phyloP scores from a whole-genome alignment of 1,140 invertebrate genomes.

The Danaus plexippus region DNA sequence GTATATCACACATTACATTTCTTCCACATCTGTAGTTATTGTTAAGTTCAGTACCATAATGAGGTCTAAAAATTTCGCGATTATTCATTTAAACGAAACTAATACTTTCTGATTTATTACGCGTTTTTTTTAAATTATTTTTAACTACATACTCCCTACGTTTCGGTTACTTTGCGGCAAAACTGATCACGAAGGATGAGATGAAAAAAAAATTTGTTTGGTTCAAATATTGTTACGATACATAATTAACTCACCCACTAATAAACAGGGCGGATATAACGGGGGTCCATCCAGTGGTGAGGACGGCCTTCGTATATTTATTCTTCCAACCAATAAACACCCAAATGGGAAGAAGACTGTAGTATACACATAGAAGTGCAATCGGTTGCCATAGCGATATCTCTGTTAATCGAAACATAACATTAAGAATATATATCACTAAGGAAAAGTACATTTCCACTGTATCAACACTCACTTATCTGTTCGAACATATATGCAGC shows the following conservation, averaged over 20 bases:
- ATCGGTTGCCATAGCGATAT: slow-evolving; percentile 78
- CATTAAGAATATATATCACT: neutral
- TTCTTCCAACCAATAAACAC: slow-evolving; percentile 82
- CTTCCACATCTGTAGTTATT: too few relatives aligned
- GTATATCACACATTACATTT: too few relatives aligned
- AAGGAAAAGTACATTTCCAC: too few relatives aligned
- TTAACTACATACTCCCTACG: too few relatives aligned
- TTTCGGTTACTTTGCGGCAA: too few relatives aligned
- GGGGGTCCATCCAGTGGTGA: slow-evolving; percentile 88
- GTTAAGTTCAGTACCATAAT: too few relatives aligned
- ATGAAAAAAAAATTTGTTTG: too few relatives aligned
- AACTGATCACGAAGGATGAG: too few relatives aligned
- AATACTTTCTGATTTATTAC: too few relatives aligned
- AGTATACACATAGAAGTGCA: slow-evolving; percentile 75
- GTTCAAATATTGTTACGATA: slow-evolving; percentile 3
- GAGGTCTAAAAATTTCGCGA: too few relatives aligned
- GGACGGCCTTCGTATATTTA: slow-evolving; percentile 83
- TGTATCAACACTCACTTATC: slow-evolving; percentile 66
- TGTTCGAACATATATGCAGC: slow-evolving; percentile 79
- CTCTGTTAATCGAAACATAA: slow-evolving; percentile 56
- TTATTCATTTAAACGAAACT: too few relatives aligned
- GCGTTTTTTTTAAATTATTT: too few relatives aligned
- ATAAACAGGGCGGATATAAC: slow-evolving; percentile 89
- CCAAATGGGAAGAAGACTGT: slow-evolving; percentile 85
- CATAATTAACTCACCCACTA: slow-evolving; percentile 77